Evolutionary conservation across 2,888 invertebrate species (phyloP), one percentile per base, ranked within the genome.

Genomic region (Acanthopleura granulata): DNA sequence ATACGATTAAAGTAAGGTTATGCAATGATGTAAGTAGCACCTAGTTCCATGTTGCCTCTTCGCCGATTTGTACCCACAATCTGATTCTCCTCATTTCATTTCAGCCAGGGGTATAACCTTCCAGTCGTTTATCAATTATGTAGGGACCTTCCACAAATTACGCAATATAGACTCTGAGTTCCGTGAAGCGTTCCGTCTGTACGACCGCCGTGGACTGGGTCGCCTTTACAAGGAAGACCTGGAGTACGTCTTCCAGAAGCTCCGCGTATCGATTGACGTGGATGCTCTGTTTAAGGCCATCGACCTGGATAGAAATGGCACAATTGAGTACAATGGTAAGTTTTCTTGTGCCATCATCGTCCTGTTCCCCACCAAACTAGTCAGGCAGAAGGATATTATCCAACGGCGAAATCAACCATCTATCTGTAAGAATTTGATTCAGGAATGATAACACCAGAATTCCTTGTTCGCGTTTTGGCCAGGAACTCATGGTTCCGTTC

Each of bases 311-410:
- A 69, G 25, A 1, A 6, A 1, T 6, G 69, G 69, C 16, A 69
- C 69, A 1, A 69, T 69, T 6, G 69, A 69, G 18, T 69, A 69
- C 30, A 30, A 27, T 69, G 69, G 69, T 69, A 27, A 14, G 69
- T 9, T 40, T 40, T 40, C 40, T 40, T 40, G 9, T 9, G 40
- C 40, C 3, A 40, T 40, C 40, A 40, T 40, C 40, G 40, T 40
- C 9, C 4, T 40, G 40, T 40, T 40, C 9, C 3, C 40, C 9
- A 6, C 40, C 3, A 40, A 40, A 40, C 9, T 9, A 40, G 40
- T 3, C 40, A 40, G 40, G 40, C 40, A 40, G 40, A 40, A 40
- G 40, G 40, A 3, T 40, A 40, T 40, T 40, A 40, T 40, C 40
- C 40, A 40, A 40, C 40, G 3, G 40, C 9, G 40, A 40, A 40